Evolutionary conservation across 1,140 invertebrate genomes (phyloP), one percentile per base, ranked within the genome.

Genomic region (Anastatus disparis): DNA sequence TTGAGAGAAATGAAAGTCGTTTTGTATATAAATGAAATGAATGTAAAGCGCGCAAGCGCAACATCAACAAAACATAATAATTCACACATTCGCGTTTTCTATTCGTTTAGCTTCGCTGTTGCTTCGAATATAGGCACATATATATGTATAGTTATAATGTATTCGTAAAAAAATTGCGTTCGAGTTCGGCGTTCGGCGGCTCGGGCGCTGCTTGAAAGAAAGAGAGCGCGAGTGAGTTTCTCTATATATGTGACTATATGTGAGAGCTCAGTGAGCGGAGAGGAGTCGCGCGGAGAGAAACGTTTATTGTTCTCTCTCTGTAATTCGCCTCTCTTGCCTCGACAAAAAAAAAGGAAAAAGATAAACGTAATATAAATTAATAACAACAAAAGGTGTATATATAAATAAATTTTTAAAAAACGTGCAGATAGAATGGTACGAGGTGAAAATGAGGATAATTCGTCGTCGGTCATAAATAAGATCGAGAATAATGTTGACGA

Each of bases 221-320:
- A n/a, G n/a, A n/a, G n/a, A n/a, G n/a, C n/a, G n/a, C n/a, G n/a
- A n/a, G n/a, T n/a, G n/a, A n/a, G n/a, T n/a, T n/a, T n/a, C n/a
- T n/a, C n/a, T n/a, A n/a, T n/a, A n/a, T n/a, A n/a, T n/a, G n/a
- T n/a, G n/a, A n/a, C n/a, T n/a, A n/a, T n/a, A n/a, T n/a, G n/a
- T n/a, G n/a, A n/a, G n/a, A n/a, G n/a, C n/a, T n/a, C n/a, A n/a
- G 24, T 38, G 17, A 69, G 67, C 48, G 48, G 44, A 58, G 65
- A 42, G 46, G 31, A 69, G 8, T 44, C 48, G 35, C 24, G 31
- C 8, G 9, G 46, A 53, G 31, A 44, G 59, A n/a, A 9, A 48
- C 20, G 13, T 20, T 9, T 24, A n/a, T n/a, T 17, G 55, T 44
- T n/a, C 22, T 62, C 29, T 42, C 20, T 27, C 29, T 31, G 42